These are phyloP conservation scores for Cryptosula pallasiana DNA, from an alignment of 2,888 invertebrate genomes.

Conservation along the genomic window DNA sequence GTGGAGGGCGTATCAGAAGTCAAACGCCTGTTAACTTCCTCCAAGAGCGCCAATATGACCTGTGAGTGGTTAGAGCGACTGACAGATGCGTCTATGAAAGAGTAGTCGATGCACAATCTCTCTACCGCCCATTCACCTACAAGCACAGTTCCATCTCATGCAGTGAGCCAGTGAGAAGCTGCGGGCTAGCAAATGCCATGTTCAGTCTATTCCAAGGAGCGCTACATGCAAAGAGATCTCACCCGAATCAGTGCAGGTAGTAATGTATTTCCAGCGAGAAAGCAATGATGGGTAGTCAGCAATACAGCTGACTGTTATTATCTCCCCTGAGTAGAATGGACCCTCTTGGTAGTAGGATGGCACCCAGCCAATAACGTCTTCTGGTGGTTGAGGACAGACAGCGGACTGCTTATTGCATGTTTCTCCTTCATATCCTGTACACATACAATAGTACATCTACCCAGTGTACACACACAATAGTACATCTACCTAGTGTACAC, in stretches of 20 bases:
- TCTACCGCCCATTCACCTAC: too few species aligned
- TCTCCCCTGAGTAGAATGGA: not conserved
- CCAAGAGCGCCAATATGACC: not conserved
- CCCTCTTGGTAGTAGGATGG: not conserved
- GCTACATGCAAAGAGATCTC: too few species aligned
- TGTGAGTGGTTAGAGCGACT: not conserved
- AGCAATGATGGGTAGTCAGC: not conserved
- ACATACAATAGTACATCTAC: too few species aligned
- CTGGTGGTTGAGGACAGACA: not conserved
- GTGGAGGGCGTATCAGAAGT: not conserved
- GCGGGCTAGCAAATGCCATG: too few species aligned
- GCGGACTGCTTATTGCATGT: not conserved
- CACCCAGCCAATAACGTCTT: not conserved
- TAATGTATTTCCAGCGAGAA: not conserved
- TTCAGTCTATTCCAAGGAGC: too few species aligned
- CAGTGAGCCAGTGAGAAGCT: too few species aligned
- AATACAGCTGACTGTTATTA: not conserved
- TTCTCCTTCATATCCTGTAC: not conserved
- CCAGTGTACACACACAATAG: not conserved
- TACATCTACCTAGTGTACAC: not conserved
- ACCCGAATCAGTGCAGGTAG: not conserved
- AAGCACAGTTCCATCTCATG: too few species aligned
- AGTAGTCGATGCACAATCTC: not conserved
- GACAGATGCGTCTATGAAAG: not conserved
- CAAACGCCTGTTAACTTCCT: not conserved